A percentile compares a stretch with the other conserved stretches of the same genome.
phyloP scores from a whole-genome alignment of 1,140 invertebrate species.

The Apis dorsata region DNA sequence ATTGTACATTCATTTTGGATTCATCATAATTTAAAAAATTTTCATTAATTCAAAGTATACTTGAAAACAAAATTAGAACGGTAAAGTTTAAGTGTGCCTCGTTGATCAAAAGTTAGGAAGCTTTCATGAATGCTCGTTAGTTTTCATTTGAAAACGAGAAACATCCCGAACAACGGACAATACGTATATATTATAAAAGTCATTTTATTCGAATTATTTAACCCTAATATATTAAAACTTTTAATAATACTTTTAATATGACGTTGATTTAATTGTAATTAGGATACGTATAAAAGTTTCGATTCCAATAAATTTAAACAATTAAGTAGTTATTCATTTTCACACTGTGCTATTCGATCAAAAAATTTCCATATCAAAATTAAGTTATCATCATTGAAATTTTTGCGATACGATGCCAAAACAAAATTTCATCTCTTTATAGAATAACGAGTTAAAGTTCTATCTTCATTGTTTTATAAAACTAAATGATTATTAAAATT shows the following conservation, averaged over 20 bases:
- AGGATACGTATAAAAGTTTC: background rate
- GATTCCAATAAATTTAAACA: background rate
- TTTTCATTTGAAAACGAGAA: conserved; percentile 6
- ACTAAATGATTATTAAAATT: too few species aligned
- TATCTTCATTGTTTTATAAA: too few species aligned
- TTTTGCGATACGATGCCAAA: background rate
- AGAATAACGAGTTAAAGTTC: too few species aligned
- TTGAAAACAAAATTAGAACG: background rate
- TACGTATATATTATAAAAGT: background rate
- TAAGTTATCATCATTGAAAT: background rate
- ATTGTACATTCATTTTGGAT: background rate
- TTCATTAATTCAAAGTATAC: background rate
- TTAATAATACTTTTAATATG: too few species aligned
- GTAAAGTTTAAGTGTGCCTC: background rate
- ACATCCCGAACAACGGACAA: background rate
- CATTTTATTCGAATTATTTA: background rate
- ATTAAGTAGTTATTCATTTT: background rate
- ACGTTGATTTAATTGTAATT: background rate
- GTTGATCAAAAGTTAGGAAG: background rate
- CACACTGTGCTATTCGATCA: background rate
- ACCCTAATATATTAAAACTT: background rate
- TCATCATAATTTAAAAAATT: background rate
- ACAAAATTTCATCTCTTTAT: background rate
- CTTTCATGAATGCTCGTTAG: background rate
- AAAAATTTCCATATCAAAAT: background rate